Evolutionary conservation across 2,888 invertebrate species (phyloP).

Genomic region (Yponomeuta cagnagella): DNA sequence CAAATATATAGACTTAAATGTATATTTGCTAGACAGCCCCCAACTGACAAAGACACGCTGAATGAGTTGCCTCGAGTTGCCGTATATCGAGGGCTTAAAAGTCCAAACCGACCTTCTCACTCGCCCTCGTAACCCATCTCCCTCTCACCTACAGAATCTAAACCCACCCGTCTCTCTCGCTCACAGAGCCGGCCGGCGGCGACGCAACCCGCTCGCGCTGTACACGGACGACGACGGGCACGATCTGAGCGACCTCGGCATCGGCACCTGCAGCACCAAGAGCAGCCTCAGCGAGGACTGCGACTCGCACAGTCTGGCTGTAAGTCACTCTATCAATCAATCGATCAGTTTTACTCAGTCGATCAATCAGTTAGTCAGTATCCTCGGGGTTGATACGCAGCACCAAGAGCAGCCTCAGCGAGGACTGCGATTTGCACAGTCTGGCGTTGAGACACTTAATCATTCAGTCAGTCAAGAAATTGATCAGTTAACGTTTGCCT

Average conservation of each 20-base stretch:
- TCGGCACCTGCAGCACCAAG: conserved; percentile 80
- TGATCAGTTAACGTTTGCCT: too few relatives aligned
- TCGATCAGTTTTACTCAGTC: background rate
- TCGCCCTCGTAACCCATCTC: too few relatives aligned
- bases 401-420: conserved; percentile 79
- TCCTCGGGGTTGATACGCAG: conserved; percentile 40
- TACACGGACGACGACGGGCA: conserved; percentile 89
- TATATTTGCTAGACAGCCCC: too few relatives aligned
- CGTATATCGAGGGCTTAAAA: too few relatives aligned
- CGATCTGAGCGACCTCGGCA: conserved; percentile 89
- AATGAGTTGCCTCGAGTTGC: too few relatives aligned
- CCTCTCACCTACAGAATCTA: too few relatives aligned
- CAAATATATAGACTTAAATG: too few relatives aligned
- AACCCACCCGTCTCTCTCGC: conserved; percentile 25
- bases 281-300: conserved; percentile 80
- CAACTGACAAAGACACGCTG: too few relatives aligned
- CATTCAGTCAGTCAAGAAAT: too few relatives aligned
- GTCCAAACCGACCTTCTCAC: too few relatives aligned
- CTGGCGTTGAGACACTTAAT: conserved; percentile 66
- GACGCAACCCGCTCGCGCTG: conserved; percentile 77
- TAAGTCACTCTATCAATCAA: conserved; percentile 42
- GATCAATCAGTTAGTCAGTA: too few relatives aligned
- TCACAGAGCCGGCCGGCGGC: conserved; percentile 63
- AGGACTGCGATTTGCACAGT: conserved; percentile 79
- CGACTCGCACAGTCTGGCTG: conserved; percentile 78